Evolutionary conservation across 2,888 invertebrate genomes (phyloP), one percentile per base, ranked within the genome.

Genomic region (Pocota personata): DNA sequence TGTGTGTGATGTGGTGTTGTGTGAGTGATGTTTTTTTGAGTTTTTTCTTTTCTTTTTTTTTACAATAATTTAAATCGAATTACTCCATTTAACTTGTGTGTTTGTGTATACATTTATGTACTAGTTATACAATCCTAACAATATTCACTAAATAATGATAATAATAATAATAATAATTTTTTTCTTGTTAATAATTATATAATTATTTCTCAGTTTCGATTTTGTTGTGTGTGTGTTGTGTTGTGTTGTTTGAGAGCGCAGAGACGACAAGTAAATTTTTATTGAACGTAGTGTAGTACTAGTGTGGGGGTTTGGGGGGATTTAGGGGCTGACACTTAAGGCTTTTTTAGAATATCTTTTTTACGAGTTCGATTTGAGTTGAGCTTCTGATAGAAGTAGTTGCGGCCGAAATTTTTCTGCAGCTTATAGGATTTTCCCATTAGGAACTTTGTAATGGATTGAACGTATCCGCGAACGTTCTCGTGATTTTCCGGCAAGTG

Each of bases 361-460:
- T 91, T 91, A 88, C 92, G 91, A 80, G 90, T 92, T 87, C 90
- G 91, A 89, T 90, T 91, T 64, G 90, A 89, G 83, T 89, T 89
- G 72, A 90, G 87, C 78, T 90, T 91, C 88, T 91, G 91, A 88
- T 91, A 92, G 89, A 92, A 92, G 87, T 91, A 92, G 84, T 92
- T 92, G 73, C 91, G 90, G 69, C 91, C 92, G 80, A 92, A 91
- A 88, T 89, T 91, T 84, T 91, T 91, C 88, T 91, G 90, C 88
- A 92, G 88, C 89, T 91, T 92, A 79, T 92, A 92, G 73, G 91
- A 91, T 89, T 92, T 92, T 88, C 90, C 90, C 88, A 90, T 89
- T 89, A 92, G 90, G 90, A 92, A 92, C 89, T 91, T 90, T 88
- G 91, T 92, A 84, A 92, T 90, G 82, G 90, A 90, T 89, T 91